Base-by-base conservation (phyloP, 2,797 vertebrate species). In the Muscicapa comitata region DNA sequence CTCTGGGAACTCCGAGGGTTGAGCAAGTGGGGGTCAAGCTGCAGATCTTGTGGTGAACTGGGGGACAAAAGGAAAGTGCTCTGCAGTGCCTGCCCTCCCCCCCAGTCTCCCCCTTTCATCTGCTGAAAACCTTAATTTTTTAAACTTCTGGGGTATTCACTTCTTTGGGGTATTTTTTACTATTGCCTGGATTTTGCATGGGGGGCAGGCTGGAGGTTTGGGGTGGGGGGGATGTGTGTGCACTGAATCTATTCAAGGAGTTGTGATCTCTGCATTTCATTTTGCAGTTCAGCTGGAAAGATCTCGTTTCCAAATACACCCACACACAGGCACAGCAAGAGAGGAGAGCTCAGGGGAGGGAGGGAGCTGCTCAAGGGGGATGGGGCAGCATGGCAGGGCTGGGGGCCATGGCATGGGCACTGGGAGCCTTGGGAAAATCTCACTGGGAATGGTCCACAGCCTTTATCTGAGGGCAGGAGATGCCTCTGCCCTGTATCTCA, bases 241-340 rank as follows among this genome's bases (percentile, higher is more conserved):
- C 66, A 62, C 45, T 84, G 81, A 93, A 96, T 92, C 97, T 96
- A 95, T 97, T 97, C 94, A 38, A 97, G 96, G 95, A 97, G 93
- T 97, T 97, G 96, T 96, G 96, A 97, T 97, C 96, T 95, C 95
- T 94, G 90, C 95, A 75, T 97, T 98, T 98, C 96, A 95, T 97
- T 97, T 97, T 98, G 95, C 96, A 90, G 92, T 97, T 98, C 96
- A 96, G 95, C 97, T 98, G 97, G 97, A 98, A 98, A 95, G 97
- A 96, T 97, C 97, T 98, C 95, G 6, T 97, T 97, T 98, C 97
- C 96, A 97, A 95, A 95, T 96, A 98, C 98, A 97, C 98, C 98
- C 97, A 98, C 97, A 97, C 95, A 95, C 96, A 96, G 96, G 91
- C 96, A 86, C 94, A 51, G 95, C 88, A 13, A 71, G 90, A 95